Evolutionary conservation across 2,888 invertebrate genomes (phyloP), one percentile per base, ranked within the genome.

Genomic region (Troides oblongomaculatus): DNA sequence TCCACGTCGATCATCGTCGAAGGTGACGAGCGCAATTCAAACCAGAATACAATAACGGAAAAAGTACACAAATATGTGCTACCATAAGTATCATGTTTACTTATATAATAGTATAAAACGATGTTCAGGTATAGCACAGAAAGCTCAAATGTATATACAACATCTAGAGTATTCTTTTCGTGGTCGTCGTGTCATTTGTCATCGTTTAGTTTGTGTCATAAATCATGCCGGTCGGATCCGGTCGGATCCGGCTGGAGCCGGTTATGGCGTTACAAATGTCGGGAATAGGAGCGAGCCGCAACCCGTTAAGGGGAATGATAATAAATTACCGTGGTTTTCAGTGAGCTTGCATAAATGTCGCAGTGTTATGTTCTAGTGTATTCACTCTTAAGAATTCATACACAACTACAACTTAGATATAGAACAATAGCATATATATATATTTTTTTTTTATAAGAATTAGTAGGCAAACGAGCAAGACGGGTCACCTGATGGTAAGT

Each of bases 181-280:
- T 63, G 50, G 25, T 46, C 60, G 36, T 43, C 23, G 25, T 62
- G 56, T 43, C 56, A 67, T 67, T 67, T 67, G 43, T 62, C 56
- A 61, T 67, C 39, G 56, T 67, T 62, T 57, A 57, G 62, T 3
- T 25, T 43, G 43, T 12, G 23, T 62, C 66, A 57, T 67, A 67
- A 67, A 67, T 67, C 57, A 62, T 14, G 39, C 39, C 39, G 39
- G 39, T 10, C 1, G 39, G 10, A 39, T 10, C 39, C 66, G 23
- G 57, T 39, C 39, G 23, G 43, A 67, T 67, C 62, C 66, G 61
- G 56, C 43, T 25, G 39, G 56, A 62, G 62, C 62, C 56, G 62
- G 62, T 67, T 57, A 62, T 56, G 62, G 23, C 43, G 56, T 66
- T 60, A 53, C 53, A 61, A 66, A 66, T 62, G 61, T 25, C 53